phyloP scores from a whole-genome alignment of 1,140 invertebrate genomes.

The Neodiprion virginianus region DNA sequence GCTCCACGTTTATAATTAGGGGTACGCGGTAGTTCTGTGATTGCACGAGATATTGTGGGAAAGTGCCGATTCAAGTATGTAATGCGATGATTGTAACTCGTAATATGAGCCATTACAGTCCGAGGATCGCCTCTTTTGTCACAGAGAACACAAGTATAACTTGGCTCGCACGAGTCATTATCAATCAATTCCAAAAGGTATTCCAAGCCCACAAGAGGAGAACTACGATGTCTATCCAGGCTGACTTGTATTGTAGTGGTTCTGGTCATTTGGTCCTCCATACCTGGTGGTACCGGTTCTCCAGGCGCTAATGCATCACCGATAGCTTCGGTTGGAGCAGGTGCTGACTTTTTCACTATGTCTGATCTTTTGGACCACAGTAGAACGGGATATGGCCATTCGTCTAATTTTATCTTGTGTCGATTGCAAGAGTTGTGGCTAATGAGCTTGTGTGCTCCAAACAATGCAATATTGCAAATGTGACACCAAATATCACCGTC shows the following conservation, averaged over 20 bases:
- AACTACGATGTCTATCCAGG: conserved; percentile 59
- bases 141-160: conserved; percentile 78
- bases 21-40: conserved; percentile 57
- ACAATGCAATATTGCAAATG: conserved; percentile 58
- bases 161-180: conserved; percentile 68
- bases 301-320: conserved; percentile 63
- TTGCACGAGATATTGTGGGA: conserved; percentile 60
- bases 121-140: conserved; percentile 77
- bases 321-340: conserved; percentile 18
- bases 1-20: conserved; percentile 62
- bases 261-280: conserved; percentile 68
- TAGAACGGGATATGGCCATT: conserved; percentile 58
- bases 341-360: conserved; percentile 38
- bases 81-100: conserved; percentile 73
- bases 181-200: conserved; percentile 75
- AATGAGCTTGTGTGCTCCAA: conserved; percentile 57
- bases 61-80: conserved; percentile 67
- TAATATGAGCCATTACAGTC: conserved; percentile 77
- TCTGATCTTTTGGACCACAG: conserved; percentile 57
- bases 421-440: conserved; percentile 56
- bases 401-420: conserved; percentile 59
- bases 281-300: conserved; percentile 74
- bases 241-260: conserved; percentile 65
- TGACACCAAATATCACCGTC: conserved; percentile 62
- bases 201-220: conserved; percentile 70